These are phyloP conservation scores for Tricholauxania praeusta DNA, from an alignment of 2,888 invertebrate species.

Conservation along the genomic window DNA sequence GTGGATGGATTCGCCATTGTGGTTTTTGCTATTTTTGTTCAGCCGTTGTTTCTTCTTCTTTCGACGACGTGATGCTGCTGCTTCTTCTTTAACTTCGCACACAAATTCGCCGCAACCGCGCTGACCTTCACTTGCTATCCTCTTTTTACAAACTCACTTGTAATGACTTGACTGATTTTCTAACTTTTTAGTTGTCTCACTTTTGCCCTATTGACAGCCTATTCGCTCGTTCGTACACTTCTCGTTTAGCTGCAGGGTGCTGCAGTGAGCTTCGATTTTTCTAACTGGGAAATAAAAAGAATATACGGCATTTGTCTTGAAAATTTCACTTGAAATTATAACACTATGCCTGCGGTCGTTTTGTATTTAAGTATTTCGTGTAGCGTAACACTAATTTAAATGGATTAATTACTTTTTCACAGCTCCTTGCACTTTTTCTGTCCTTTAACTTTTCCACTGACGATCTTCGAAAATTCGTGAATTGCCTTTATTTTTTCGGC, in stretches of 20 bases:
- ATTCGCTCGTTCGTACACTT: slow-evolving; percentile 10
- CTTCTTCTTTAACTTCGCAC: slow-evolving; percentile 43
- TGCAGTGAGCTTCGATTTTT: slow-evolving; percentile 26
- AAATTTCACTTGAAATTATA: background rate
- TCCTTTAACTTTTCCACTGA: slow-evolving; percentile 3
- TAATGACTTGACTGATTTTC: background rate
- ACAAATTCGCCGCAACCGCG: slow-evolving; percentile 32
- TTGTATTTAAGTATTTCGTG: no score
- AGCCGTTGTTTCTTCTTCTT: slow-evolving; percentile 45
- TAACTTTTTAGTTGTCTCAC: slow-evolving; percentile 31
- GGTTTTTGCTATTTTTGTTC: slow-evolving; percentile 55
- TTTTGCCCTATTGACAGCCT: slow-evolving; percentile 30
- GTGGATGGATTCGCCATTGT: slow-evolving; percentile 88
- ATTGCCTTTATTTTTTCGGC: slow-evolving; percentile 7
- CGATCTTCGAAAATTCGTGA: slow-evolving; percentile 16
- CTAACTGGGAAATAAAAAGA: slow-evolving; percentile 16
- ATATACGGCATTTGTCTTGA: slow-evolving; percentile 1
- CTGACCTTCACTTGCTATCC: slow-evolving; percentile 37
- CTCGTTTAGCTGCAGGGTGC: slow-evolving; percentile 10
- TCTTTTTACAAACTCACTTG: slow-evolving; percentile 13
- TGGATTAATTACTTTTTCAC: background rate
- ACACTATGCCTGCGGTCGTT: no score
- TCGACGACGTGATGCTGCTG: slow-evolving; percentile 6
- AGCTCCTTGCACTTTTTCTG: background rate
- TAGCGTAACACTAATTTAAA: background rate